Base-by-base conservation (phyloP, 2,113 vertebrate genomes). In the Porphyrio hochstetteri region DNA sequence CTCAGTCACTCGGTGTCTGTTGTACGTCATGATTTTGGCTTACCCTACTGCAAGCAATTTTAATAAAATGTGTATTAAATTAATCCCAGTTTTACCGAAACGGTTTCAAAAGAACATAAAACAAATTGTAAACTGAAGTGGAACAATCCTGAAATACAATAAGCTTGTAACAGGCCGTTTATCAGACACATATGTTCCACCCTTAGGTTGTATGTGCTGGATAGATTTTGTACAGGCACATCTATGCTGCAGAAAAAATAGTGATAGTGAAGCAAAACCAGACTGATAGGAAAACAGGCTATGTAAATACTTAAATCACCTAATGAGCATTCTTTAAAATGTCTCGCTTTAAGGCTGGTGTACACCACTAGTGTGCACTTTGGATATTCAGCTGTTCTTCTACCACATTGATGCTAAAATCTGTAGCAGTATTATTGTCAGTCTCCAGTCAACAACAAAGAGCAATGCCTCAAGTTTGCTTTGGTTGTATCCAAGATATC, bases 121-220 rank as follows among this genome's bases (percentile, higher is more conserved):
- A n/a, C 56, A 93, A 93, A 92, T 82, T 64, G 65, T 88, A 94
- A 96, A 91, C 48, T 68, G 68, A 90, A 94, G n/a, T 46, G 64
- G 76, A 93, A 70, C 52, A 76, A 72, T 79, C 56, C 48, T 89
- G 86, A 95, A 95, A 87, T 75, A 85, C 67, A 85, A 38, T 82
- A 82, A 91, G 57, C 40, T 88, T 93, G 57, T 77, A 93, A 80
- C 40, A 85, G 63, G 36, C 70, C 59, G 50, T 94, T 94, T 87
- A 95, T 95, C 81, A 74, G 74, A 69, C 21, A 76, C 91, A 71
- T 23, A 65, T 76, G 91, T 95, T 88, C 55, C 35, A 90, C 59
- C 84, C 93, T 85, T 50, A 76, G 23, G 24, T 82, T 90, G 85
- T 79, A 24, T 1, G 4, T 65, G 55, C 25, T 70, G 84, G 40